A percentile compares a stretch with the other conserved stretches of the same genome.
Evolutionary conservation across 35 echinoderm and acorn worm genomes (phyloP).

Genomic region (Diadema setosum): DNA sequence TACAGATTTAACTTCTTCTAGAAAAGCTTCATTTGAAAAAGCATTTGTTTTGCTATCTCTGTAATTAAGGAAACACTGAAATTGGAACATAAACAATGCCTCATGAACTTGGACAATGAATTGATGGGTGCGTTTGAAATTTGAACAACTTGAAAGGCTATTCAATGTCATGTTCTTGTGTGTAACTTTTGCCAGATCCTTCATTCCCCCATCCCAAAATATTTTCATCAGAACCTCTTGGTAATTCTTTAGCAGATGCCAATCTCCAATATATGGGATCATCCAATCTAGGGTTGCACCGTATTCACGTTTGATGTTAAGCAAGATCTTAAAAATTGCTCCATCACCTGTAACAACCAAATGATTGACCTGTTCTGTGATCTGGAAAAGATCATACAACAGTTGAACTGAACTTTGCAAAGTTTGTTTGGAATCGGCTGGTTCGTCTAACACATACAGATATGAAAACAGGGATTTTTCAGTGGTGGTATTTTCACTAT

Average conservation of each 20-base stretch:
- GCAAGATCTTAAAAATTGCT: constrained; percentile 39
- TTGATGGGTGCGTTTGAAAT: constrained; percentile 11
- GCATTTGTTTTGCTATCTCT: background rate
- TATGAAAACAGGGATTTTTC: background rate
- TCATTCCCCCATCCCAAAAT: background rate
- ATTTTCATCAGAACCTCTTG: constrained; percentile 27
- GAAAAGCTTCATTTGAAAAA: background rate
- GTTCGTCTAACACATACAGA: background rate
- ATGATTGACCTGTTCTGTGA: constrained; percentile 19
- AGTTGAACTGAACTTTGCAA: background rate
- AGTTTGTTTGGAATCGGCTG: constrained; percentile 1
- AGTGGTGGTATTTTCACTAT: background rate
- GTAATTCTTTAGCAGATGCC: constrained; percentile 72
- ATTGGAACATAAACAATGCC: constrained; percentile 6
- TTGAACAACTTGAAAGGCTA: constrained; percentile 18
- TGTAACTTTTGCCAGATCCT: background rate
- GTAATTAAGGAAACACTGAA: background rate
- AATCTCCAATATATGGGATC: constrained; percentile 70
- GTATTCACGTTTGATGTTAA: constrained; percentile 45
- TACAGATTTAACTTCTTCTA: background rate
- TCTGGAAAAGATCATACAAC: constrained; percentile 20
- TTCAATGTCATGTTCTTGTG: constrained; percentile 11
- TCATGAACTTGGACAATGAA: background rate
- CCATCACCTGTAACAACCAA: constrained; percentile 67
- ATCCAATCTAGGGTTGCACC: constrained; percentile 66